Conservation (phyloP, 2,888 invertebrate genomes). For the Panzeria rudis region DNA sequence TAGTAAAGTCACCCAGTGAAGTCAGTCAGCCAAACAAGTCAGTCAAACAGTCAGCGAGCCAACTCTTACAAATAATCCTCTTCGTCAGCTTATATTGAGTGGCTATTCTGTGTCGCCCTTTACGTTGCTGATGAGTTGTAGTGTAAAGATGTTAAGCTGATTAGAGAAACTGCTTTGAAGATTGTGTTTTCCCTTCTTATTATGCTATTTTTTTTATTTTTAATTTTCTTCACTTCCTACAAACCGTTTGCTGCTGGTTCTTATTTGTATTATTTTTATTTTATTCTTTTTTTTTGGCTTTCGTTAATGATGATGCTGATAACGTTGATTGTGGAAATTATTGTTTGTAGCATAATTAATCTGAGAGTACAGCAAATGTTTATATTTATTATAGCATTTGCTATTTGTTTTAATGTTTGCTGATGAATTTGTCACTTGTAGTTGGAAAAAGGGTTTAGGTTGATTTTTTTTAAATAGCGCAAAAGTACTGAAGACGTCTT, state of each 20-base stretch:
- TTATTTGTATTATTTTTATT: conserved; percentile 31
- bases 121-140: conserved; percentile 26
- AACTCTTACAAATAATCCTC: conserved; percentile 34
- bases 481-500: not conserved
- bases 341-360: conserved; percentile 79
- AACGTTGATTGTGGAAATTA: conserved; percentile 75
- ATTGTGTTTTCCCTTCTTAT: conserved; percentile 10
- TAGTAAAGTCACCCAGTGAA: too few relatives aligned
- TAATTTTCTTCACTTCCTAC: conserved; percentile 19
- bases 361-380: conserved; percentile 53
- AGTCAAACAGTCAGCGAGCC: conserved; percentile 8
- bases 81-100: conserved; percentile 42
- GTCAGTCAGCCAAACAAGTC: not conserved
- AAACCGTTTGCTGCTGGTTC: not conserved
- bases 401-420: not conserved
- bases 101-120: conserved; percentile 3
- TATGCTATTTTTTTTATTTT: conserved; percentile 11
- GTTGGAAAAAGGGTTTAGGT: not conserved
- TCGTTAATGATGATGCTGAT: conserved; percentile 6
- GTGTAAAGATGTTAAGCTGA: conserved; percentile 76
- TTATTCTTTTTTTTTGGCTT: not conserved
- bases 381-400: not conserved
- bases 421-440: conserved; percentile 32
- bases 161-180: conserved; percentile 75
- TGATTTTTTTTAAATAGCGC: not conserved